Base-by-base conservation (phyloP, 2,113 vertebrate species). In the Prinia subflava region DNA sequence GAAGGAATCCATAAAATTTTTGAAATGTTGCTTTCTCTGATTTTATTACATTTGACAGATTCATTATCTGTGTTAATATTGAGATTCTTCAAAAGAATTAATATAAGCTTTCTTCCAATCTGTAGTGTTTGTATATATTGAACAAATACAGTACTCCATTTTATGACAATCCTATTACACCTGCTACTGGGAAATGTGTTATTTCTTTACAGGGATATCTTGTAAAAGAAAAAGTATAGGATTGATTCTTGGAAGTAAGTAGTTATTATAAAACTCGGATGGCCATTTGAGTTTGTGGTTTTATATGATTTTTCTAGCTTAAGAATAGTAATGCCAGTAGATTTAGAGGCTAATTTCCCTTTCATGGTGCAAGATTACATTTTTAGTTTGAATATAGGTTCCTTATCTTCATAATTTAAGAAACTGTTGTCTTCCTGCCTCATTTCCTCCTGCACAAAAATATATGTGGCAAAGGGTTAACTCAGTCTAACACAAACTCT, bases 121-220 rank as follows among this genome's bases (percentile, higher is more conserved):
- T 96, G 87, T 95, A 44, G 37, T 97, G 94, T 97, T 98, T 97
- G 87, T 93, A 93, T 73, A 90, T 94, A 94, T 87, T 94, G 89
- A 97, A 95, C 87, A 96, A 98, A 97, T 92, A 93, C 65, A 95
- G 52, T 91, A 52, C 94, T 97, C 74, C 11, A 3, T 94, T 97
- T 97, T 92, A 90, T 95, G 96, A 96, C 94, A 96, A 96, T 97
- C 97, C 96, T 96, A 39, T 97, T 97, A 95, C 77, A 94, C 70
- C 74, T 90, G 11, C 96, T 96, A 95, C 87, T 75, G 57, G 47
- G 55, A 97, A 96, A 90, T 87, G 75, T 86, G 27, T 90, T 96
- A 71, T 93, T 94, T 96, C 63, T 95, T 94, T 94, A 46, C 52
- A 49, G 41, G 44, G 13, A 9, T 91, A 64, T 95, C 94, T 94